Evolutionary conservation across 2,888 invertebrate species (phyloP).

Genomic region (Pseudococcus viburni): DNA sequence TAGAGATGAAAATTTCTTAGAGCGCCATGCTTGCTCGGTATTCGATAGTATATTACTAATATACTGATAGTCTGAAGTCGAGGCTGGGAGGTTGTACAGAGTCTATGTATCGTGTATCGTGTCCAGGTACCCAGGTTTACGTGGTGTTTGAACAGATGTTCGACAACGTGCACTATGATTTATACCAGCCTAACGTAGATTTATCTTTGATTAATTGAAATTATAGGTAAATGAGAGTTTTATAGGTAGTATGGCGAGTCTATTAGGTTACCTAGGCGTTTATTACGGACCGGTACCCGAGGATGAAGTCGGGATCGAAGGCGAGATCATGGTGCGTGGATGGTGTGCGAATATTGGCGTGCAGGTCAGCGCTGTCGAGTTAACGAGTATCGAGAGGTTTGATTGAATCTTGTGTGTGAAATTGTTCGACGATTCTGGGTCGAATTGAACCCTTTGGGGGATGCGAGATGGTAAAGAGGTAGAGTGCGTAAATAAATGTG

Average conservation of each 20-base stretch:
- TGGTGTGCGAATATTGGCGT: not conserved
- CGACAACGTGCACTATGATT: slow-evolving; percentile 38
- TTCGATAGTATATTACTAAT: not conserved
- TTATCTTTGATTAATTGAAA: slow-evolving; percentile 55
- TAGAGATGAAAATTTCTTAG: not conserved
- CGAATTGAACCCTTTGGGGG: not conserved
- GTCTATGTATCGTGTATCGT: not conserved
- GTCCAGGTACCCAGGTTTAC: slow-evolving; percentile 16
- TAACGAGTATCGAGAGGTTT: not conserved
- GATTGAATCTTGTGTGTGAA: not conserved
- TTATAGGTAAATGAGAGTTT: slow-evolving; percentile 56
- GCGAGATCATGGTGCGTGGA: not conserved
- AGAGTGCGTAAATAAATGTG: too few relatives aligned
- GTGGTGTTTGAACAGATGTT: slow-evolving; percentile 49
- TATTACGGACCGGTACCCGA: not conserved
- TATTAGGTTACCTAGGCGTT: not conserved
- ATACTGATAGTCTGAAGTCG: not conserved
- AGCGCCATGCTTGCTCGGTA: not conserved
- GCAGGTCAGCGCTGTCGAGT: not conserved
- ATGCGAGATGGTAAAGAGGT: not conserved
- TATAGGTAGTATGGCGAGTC: not conserved
- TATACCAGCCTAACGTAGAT: not conserved
- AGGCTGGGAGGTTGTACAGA: not conserved
- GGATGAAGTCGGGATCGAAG: not conserved
- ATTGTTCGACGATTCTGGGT: not conserved